Base-by-base conservation (phyloP, 2,888 invertebrate genomes). In the Drosophila neoperkinsi region DNA sequence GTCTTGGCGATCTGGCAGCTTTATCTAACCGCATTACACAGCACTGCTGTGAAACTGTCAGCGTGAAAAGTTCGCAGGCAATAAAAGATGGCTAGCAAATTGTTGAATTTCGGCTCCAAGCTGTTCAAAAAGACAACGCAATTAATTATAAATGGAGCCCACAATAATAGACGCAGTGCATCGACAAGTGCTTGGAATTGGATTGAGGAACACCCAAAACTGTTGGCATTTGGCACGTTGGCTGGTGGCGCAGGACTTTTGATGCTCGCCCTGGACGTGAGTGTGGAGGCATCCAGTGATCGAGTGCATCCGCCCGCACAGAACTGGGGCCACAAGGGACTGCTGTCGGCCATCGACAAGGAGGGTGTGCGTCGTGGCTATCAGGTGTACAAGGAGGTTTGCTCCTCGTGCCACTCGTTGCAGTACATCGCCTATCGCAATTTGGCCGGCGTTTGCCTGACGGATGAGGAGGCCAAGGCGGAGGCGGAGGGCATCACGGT, bases 321-420 rank as follows among this genome's bases (percentile, higher is more conserved):
- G 90, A 96, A 96, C 4, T 99, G 99, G 99, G 95, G 93, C 80
- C 99, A 99, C 90, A 94, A 94, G 62, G 98, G 98, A 25, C 87
- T 95, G 72, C 95, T 98, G 84, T 93, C 94, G 52, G 95, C 98
- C 10, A 93, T 98, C 33, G 99, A 99, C 93, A 98, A 98, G 94
- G 96, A 96, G 66, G 97, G 98, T 91, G 94, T 98, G 67, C 96
- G 98, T 60, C 95, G 98, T 88, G 98, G 98, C 49, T 98, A 97
- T 93, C 97, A 98, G 94, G 99, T 99, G 0, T 99, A 99, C 94
- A 99, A 99, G 94, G 98, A 99, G 93, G 99, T 99, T 36, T 99
- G 99, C 94, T 96, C 99, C 57, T 99, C 99, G 0, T 99, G 99
- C 91, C 99, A 99, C 94, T 98, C 98, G 68, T 94, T 99, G 95